Evolutionary conservation across 2,888 invertebrate genomes (phyloP).

Genomic region (Apamea crenata): DNA sequence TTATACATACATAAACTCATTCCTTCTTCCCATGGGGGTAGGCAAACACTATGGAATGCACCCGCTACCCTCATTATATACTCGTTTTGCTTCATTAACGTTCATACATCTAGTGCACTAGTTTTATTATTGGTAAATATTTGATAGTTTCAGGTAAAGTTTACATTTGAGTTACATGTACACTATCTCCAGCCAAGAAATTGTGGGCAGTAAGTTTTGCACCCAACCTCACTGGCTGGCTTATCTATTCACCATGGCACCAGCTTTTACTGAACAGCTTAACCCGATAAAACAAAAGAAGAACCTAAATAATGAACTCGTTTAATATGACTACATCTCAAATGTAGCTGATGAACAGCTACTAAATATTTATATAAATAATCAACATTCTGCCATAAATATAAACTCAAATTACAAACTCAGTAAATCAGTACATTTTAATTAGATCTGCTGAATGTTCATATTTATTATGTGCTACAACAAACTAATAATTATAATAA

Average conservation of each 20-base stretch:
- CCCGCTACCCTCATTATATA: neutral
- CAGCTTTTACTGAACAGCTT: neutral
- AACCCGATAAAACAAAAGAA: neutral
- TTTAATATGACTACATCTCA: neutral
- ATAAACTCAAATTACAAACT: slow-evolving; percentile 4
- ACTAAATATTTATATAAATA: neutral
- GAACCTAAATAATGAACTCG: no score
- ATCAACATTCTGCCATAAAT: neutral
- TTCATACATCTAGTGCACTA: neutral
- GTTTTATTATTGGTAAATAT: neutral
- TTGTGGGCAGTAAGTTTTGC: neutral
- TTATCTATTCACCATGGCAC: neutral
- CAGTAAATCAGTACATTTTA: neutral
- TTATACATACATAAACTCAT: neutral
- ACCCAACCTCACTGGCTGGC: neutral
- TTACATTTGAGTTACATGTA: neutral
- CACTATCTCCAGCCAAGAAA: neutral
- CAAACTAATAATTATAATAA: slow-evolving; percentile 7
- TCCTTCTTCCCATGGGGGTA: neutral
- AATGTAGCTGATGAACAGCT: neutral
- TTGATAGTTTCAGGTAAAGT: neutral
- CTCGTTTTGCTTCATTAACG: neutral
- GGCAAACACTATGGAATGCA: neutral
- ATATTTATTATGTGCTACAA: neutral
- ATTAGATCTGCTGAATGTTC: neutral